These are phyloP conservation scores for Leptinotarsa peninsularis DNA, from an alignment of 2,888 invertebrate species.

Conservation along the genomic window DNA sequence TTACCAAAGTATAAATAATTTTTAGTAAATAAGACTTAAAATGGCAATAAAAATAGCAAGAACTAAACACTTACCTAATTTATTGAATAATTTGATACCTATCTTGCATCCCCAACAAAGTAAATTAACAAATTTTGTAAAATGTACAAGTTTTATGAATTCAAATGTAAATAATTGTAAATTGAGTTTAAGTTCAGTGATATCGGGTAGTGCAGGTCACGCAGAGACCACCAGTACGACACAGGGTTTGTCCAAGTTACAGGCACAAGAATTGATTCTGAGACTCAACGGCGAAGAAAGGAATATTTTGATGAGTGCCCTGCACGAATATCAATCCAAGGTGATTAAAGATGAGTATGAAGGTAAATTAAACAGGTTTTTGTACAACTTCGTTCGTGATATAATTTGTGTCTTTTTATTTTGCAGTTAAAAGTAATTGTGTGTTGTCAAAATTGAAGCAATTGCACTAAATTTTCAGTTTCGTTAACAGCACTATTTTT, in stretches of 20 bases:
- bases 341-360: slow-evolving; percentile 82
- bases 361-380: slow-evolving; percentile 69
- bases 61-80: slow-evolving; percentile 37
- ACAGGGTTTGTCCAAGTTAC: slow-evolving; percentile 71
- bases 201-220: slow-evolving; percentile 61
- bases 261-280: slow-evolving; percentile 80
- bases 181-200: slow-evolving; percentile 54
- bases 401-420: slow-evolving; percentile 26
- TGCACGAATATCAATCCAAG: slow-evolving; percentile 81
- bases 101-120: slow-evolving; percentile 39
- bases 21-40: slow-evolving; percentile 18
- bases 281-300: slow-evolving; percentile 81
- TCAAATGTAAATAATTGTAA: slow-evolving; percentile 42
- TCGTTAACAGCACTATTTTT: too few species aligned
- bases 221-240: slow-evolving; percentile 65
- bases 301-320: slow-evolving; percentile 74
- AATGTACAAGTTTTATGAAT: slow-evolving; percentile 35
- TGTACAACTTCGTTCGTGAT: slow-evolving; percentile 33
- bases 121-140: slow-evolving; percentile 44
- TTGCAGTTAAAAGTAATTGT: slow-evolving; percentile 37
- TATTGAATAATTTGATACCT: slow-evolving; percentile 35
- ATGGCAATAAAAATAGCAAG: slow-evolving; percentile 51
- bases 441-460: not conserved
- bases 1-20: slow-evolving; percentile 16
- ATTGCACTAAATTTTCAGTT: too few species aligned